Conservation (phyloP, 2,888 invertebrate genomes). For the Lycophotia porphyrea region DNA sequence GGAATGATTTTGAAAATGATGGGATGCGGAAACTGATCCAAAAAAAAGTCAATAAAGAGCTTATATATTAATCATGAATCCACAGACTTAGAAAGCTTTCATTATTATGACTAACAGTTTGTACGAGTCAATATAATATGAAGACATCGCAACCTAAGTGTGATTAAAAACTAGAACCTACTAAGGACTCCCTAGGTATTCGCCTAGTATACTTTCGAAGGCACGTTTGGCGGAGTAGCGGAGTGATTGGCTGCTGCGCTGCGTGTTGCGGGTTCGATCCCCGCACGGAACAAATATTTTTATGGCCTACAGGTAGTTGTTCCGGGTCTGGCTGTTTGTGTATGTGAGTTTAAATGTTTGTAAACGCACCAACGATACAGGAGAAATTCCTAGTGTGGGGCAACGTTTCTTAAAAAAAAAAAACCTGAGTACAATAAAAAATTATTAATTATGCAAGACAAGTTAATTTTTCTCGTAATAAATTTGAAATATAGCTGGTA, state of each 20-base stretch:
- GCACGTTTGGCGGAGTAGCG: too few relatives aligned
- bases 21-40: not conserved
- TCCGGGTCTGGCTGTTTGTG: too few relatives aligned
- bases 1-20: not conserved
- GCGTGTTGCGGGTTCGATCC: too few relatives aligned
- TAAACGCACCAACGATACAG: too few relatives aligned
- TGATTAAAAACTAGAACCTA: not conserved
- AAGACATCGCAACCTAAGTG: not conserved
- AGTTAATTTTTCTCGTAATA: conserved; percentile 5
- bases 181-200: not conserved
- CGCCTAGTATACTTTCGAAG: not conserved
- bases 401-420: too few relatives aligned
- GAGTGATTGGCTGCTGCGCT: too few relatives aligned
- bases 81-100: not conserved
- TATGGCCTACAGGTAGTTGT: too few relatives aligned
- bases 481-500: not conserved
- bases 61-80: not conserved
- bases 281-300: too few relatives aligned
- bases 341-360: too few relatives aligned
- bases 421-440: conserved; percentile 5
- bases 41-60: not conserved
- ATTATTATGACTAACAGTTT: not conserved
- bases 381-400: too few relatives aligned
- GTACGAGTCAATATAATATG: not conserved
- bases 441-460: not conserved